A percentile compares a stretch with the other conserved stretches of the same genome.
phyloP scores from a whole-genome alignment of 2,888 invertebrate genomes.

The Tridacna gigas region DNA sequence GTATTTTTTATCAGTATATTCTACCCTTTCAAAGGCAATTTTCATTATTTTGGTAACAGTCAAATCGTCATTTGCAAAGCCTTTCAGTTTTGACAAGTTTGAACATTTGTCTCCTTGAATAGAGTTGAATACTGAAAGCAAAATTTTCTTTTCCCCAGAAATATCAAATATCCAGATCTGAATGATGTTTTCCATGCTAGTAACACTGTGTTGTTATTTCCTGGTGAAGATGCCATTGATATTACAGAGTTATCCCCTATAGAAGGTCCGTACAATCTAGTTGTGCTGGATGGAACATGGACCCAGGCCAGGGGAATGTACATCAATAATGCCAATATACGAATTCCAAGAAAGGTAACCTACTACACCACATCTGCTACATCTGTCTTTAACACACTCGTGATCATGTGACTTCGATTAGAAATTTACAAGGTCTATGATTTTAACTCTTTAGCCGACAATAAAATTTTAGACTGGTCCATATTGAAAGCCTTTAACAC shows the following conservation, averaged over 20 bases:
- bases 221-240: conserved; percentile 88
- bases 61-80: not conserved
- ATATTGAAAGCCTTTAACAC: too few species aligned
- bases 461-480: too few species aligned
- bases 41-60: not conserved
- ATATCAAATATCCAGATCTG: conserved; percentile 84
- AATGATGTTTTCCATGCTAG: conserved; percentile 88
- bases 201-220: conserved; percentile 88
- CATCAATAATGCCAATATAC: conserved; percentile 91
- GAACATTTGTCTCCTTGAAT: too few species aligned
- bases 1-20: not conserved
- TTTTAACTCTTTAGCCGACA: too few species aligned
- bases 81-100: too few species aligned
- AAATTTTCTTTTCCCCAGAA: conserved; percentile 25
- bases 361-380: not conserved
- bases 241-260: conserved; percentile 87
- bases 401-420: not conserved
- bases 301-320: conserved; percentile 97
- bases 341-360: conserved; percentile 89
- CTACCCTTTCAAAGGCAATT: not conserved
- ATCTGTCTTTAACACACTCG: not conserved
- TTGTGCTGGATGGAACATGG: conserved; percentile 97
- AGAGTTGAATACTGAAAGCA: too few species aligned
- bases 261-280: conserved; percentile 89
- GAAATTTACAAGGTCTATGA: not conserved